Evolutionary conservation across 92 coral and sea anemone genomes (phyloP).

Genomic region (Phenganax marumi): DNA sequence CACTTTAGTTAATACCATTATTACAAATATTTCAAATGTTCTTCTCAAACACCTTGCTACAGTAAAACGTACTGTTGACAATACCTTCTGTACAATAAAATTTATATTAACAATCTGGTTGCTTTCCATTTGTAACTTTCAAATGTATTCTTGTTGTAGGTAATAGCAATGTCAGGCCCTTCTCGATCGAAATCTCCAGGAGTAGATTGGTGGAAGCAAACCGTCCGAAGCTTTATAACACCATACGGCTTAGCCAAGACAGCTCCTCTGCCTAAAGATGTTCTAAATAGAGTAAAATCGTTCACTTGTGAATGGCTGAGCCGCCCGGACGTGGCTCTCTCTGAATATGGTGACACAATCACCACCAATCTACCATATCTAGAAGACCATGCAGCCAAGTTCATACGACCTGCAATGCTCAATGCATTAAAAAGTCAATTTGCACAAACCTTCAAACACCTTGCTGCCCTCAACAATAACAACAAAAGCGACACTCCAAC

Average conservation of each 20-base stretch:
- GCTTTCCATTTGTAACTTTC: not conserved
- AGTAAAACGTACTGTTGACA: too few relatives aligned
- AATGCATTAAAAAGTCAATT: not conserved
- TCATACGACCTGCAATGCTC: not conserved
- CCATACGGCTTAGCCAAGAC: not conserved
- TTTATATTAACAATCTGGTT: too few relatives aligned
- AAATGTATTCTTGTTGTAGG: not conserved
- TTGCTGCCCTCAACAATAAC: not conserved
- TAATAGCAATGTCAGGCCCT: not conserved
- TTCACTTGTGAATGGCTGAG: constrained; percentile 35
- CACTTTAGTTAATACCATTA: too few relatives aligned
- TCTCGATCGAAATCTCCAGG: not conserved
- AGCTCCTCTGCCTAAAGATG: not conserved
- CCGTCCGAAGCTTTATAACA: constrained; percentile 23
- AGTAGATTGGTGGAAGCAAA: constrained; percentile 10
- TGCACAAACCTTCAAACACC: not conserved
- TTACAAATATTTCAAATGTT: too few relatives aligned
- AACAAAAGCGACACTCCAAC: not conserved
- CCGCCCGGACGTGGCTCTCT: constrained; percentile 22
- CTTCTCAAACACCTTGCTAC: too few relatives aligned
- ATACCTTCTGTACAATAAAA: not conserved
- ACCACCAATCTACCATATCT: not conserved
- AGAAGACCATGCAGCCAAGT: not conserved
- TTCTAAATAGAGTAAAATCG: too few relatives aligned
- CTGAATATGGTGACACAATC: constrained; percentile 34